Evolutionary conservation across 2,888 invertebrate species (phyloP).

Genomic region (Athalia rosae): DNA sequence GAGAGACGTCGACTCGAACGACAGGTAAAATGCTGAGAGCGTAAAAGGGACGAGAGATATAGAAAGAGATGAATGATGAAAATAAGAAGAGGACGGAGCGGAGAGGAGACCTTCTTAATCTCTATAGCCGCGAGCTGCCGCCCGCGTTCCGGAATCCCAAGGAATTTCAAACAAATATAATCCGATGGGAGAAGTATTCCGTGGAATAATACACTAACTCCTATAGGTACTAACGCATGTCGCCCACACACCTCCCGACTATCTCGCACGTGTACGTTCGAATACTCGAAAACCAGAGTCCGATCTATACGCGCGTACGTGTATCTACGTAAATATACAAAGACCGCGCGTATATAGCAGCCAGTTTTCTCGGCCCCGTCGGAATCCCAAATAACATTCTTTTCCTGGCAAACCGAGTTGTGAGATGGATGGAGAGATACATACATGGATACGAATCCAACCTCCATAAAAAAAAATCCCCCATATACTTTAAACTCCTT

Average conservation of each 20-base stretch:
- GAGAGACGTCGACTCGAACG: neutral
- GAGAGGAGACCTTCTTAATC: slow-evolving; percentile 50
- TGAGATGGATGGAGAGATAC: neutral
- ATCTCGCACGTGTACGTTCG: no score
- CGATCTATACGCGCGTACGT: no score
- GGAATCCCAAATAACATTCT: slow-evolving; percentile 32
- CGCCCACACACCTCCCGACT: no score
- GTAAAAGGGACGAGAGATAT: slow-evolving; percentile 6
- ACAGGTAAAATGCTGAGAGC: slow-evolving; percentile 44
- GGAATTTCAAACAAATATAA: slow-evolving; percentile 46
- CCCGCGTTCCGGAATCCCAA: slow-evolving; percentile 37
- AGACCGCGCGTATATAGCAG: no score
- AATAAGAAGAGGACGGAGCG: slow-evolving; percentile 48
- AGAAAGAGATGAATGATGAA: slow-evolving; percentile 10
- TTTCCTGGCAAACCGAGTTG: neutral
- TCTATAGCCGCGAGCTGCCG: slow-evolving; percentile 29
- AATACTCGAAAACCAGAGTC: no score
- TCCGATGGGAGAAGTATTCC: slow-evolving; percentile 37
- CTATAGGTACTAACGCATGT: neutral
- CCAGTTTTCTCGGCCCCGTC: neutral
- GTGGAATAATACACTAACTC: slow-evolving; percentile 34
- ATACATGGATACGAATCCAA: neutral
- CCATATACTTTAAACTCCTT: no score
- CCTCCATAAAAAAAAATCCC: no score
- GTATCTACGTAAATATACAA: no score